phyloP scores from a whole-genome alignment of 2,797 vertebrate species.

The Yasuhikotakia modesta region DNA sequence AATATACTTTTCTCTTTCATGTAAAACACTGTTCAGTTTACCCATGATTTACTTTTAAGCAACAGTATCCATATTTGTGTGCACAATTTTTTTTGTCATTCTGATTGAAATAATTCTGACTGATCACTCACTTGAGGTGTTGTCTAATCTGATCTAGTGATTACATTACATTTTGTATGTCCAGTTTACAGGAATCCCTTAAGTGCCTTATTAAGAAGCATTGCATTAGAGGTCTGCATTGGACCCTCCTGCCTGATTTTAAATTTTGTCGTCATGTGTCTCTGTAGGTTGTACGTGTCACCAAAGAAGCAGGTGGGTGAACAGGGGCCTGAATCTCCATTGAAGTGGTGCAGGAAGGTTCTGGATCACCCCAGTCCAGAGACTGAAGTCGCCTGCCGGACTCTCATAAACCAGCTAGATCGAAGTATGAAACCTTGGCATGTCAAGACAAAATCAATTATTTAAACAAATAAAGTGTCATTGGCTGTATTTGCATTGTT shows the following conservation, averaged over 20 bases:
- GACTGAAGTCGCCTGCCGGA: conserved; percentile 87
- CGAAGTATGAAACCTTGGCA: conserved; percentile 76
- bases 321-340: conserved; percentile 77
- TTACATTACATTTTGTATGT: too few relatives aligned
- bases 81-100: too few relatives aligned
- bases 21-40: conserved; percentile 1
- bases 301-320: conserved; percentile 81
- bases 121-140: too few relatives aligned
- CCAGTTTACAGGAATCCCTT: too few relatives aligned
- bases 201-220: too few relatives aligned
- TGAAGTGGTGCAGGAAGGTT: conserved; percentile 90
- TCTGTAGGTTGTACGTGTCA: conserved; percentile 85
- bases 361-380: conserved; percentile 89
- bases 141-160: too few relatives aligned
- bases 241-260: too few relatives aligned
- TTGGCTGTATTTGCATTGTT: background rate
- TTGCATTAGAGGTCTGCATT: too few relatives aligned
- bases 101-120: too few relatives aligned
- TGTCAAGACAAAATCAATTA: too few relatives aligned
- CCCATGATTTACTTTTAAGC: conserved; percentile 17
- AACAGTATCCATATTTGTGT: background rate
- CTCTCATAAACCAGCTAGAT: conserved; percentile 84
- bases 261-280: background rate
- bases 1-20: conserved; percentile 22
- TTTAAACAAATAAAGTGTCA: background rate